Base-by-base conservation (phyloP, 2,888 invertebrate genomes). In the Drosophila melanocephala region DNA sequence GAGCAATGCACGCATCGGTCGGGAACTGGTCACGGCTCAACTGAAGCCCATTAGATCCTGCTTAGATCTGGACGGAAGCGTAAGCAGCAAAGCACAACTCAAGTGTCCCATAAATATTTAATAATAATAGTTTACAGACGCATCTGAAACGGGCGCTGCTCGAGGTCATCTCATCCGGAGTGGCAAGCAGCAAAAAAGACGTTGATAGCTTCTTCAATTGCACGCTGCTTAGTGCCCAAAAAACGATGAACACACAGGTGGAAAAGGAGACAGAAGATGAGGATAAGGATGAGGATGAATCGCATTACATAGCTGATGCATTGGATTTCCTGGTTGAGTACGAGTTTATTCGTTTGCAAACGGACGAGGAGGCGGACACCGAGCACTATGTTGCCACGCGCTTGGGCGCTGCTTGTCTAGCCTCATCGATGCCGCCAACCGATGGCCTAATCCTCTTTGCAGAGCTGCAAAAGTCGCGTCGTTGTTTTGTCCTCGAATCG, bases 351-450 rank as follows among this genome's bases (percentile, higher is more conserved):
- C 95, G 96, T 64, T 87, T 95, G 61, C 96, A 96, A 92, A 93
- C 91, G 53, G 93, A 94, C 75, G 94, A 94, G 39, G 94, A 94
- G 39, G 77, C 83, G 14, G 92, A 93, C 26, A 93, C 93, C 35
- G 90, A 93, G 14, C 93, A 94, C 80, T 97, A 96, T 94, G 93
- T 96, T 33, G 96, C 98, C 6, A 98, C 98, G 5, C 96, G 97
- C 76, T 94, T 99, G 64, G 99, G 98, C 0, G 96, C 96, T 91
- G 99, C 99, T 26, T 98, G 99, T 91, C 94, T 99, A 30, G 95
- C 98, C 28, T 98, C 99, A 0, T 97, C 98, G 0, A 95, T 99
- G 93, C 96, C 98, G n/a, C 99, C 99, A 0, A 97, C 97, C 92
- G 98, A 99, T 93, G 99, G 98, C 0, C 94, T 99, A 12, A 95